Base-by-base conservation (phyloP, 2,888 invertebrate species). In the Calliphora vomitoria region DNA sequence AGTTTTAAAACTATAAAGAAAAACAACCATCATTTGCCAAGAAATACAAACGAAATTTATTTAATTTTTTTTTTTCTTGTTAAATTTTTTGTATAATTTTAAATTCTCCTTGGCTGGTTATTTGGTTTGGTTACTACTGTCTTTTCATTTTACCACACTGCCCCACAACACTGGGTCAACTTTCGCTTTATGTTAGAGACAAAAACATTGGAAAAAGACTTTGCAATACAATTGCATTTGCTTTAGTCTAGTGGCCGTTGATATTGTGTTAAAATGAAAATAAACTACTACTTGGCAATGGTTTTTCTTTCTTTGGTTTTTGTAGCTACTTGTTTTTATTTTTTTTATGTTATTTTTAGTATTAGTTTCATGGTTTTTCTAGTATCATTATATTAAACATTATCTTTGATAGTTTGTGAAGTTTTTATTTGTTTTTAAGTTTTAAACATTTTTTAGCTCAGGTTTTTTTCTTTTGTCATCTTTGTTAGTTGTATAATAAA, bases 101-200 rank as follows among this genome's bases (percentile, higher is more conserved):
- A 41, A 10, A 75, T 58, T 79, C 78, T 78, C 38, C 35, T 68
- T 82, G 25, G 31, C 66, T 83, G 31, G 20, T 55, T 58, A 20
- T 11, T 44, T 76, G 20, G 55, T 69, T 74, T 35, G 8, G 6
- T 47, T 53, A 55, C 50, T 53, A 55, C 50, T n/a, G 44, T 13
- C 13, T 44, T 4, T 13, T 13, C 10, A 1, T 44, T 66, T 55
- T 81, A 74, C 62, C 53, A 78, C 83, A 78, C 85, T 88, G 85
- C 76, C 83, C 81, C 83, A 88, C 85, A 84, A 88, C 88, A 92
- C 91, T 92, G 91, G 92, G 92, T 92, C 92, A 92, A 92, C 92
- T 92, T 92, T 92, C 92, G 92, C 92, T 92, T 92, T 89, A 91
- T 90, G 71, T 53, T 72, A 66, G 20, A 71, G 31, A 69, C 8